phyloP scores from a whole-genome alignment of 2,113 vertebrate species.

The Typhlomys cinereus region DNA sequence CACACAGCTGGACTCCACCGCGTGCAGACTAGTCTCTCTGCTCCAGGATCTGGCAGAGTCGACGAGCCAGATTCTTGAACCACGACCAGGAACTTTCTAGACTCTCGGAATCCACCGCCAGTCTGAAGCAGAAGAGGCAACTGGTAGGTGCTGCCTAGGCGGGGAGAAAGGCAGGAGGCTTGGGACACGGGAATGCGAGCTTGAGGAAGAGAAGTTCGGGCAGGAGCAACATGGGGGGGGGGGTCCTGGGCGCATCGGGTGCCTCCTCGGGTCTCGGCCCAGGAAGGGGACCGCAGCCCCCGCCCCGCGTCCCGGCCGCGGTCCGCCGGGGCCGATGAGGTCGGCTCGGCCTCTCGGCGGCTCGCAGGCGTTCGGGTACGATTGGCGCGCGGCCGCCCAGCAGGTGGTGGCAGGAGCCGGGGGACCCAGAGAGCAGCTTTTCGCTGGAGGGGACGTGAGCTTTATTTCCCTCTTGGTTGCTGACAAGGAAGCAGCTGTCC shows the following conservation, averaged over 20 bases:
- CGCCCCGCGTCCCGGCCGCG: background rate
- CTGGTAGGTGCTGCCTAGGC: no score
- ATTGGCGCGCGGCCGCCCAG: conserved; percentile 87
- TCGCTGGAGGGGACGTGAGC: conserved; percentile 90
- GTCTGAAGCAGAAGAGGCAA: background rate
- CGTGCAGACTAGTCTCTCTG: background rate
- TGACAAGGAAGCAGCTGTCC: conserved; percentile 90
- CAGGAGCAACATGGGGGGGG: no score
- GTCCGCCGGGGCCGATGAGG: conserved; percentile 82
- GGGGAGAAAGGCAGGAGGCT: no score
- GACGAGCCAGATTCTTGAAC: background rate
- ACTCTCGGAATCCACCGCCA: background rate
- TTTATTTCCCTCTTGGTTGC: conserved; percentile 91
- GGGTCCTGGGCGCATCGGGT: no score
- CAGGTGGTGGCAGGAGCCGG: conserved; percentile 87
- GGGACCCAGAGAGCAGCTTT: conserved; percentile 88
- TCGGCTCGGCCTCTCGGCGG: conserved; percentile 86
- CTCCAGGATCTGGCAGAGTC: background rate
- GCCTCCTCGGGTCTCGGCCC: no score
- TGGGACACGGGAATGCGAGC: background rate
- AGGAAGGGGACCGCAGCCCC: background rate
- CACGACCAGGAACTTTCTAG: background rate
- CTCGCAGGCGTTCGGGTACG: conserved; percentile 82
- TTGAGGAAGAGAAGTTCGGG: background rate
- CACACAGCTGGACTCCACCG: background rate